Evolutionary conservation across 2,888 invertebrate species (phyloP), one percentile per base, ranked within the genome.

Genomic region (Diarsia brunnea): DNA sequence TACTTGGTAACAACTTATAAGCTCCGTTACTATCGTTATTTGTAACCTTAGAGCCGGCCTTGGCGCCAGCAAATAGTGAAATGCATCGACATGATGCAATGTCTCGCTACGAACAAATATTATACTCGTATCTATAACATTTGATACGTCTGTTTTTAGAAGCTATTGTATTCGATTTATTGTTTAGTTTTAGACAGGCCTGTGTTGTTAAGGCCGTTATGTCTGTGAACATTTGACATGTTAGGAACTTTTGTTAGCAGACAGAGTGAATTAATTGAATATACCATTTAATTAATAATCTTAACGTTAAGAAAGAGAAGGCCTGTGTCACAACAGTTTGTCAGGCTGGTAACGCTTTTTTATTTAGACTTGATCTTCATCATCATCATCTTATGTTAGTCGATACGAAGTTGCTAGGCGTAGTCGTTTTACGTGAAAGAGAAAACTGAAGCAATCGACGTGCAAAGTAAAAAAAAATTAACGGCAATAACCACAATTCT

Each of bases 11-110:
- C 75, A 74, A 78, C 75, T 75, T 78, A 82, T 85, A 88, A 87
- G 84, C 73, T 77, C 47, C 75, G 88, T 90, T 90, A 89, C 84
- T 89, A 90, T 88, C 86, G 79, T 87, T 86, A 89, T 90, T 91
- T 90, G 88, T 90, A 92, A 92, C 95, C 95, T 95, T 93, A 92
- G 87, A 77, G 71, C 69, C 90, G 91, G 90, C 94, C 94, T 94
- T 93, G 93, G 85, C 84, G 82, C 88, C 87, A 84, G 85, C 86
- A 87, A 84, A 86, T 80, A 87, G 86, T 86, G 88, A 91, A 91
- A 90, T 92, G 89, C 86, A 88, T 89, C 81, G 70, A 79, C 82
- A 77, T 90, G 79, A 85, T 86, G 89, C 88, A 89, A 88, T 88
- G 78, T 78, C 69, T 73, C 55, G 73, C 73, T 67, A 55, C 66